A percentile compares a stretch with the other conserved stretches of the same genome.
These are phyloP conservation scores for Dallia pectoralis DNA, from an alignment of 2,797 vertebrate species.

Conservation along the genomic window DNA sequence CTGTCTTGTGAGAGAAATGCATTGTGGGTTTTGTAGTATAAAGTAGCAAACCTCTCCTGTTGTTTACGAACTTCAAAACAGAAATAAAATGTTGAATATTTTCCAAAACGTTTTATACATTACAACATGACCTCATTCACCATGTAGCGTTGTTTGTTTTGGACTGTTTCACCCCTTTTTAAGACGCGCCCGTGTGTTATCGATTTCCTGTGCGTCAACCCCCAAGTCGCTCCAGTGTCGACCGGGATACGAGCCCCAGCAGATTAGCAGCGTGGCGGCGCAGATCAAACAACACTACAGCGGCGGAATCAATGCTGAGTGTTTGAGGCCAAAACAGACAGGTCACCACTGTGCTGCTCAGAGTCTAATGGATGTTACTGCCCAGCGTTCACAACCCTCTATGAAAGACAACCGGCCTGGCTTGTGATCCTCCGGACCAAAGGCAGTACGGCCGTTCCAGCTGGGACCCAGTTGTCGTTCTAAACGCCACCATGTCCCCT, in stretches of 20 bases:
- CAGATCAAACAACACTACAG: not conserved
- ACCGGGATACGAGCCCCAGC: not conserved
- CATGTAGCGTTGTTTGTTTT: not conserved
- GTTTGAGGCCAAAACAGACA: not conserved
- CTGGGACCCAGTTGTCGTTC: not conserved
- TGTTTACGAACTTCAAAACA: too few relatives aligned
- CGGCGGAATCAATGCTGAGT: not conserved
- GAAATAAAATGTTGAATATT: too few relatives aligned
- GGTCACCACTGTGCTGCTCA: not conserved
- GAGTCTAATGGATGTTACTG: not conserved
- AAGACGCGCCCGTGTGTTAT: not conserved
- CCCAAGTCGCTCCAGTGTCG: not conserved
- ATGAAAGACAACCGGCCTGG: not conserved
- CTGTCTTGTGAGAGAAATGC: too few relatives aligned
- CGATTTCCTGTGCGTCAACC: not conserved
- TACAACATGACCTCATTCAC: not conserved
- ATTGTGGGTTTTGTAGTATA: too few relatives aligned
- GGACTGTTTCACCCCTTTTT: not conserved
- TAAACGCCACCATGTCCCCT: not conserved
- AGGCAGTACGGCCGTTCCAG: not conserved
- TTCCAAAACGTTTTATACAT: too few relatives aligned
- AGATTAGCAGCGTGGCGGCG: not conserved
- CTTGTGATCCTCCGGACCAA: not conserved
- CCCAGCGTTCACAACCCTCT: not conserved
- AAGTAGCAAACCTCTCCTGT: too few relatives aligned